phyloP scores from a whole-genome alignment of 2,888 invertebrate species.

The Buathra laborator region DNA sequence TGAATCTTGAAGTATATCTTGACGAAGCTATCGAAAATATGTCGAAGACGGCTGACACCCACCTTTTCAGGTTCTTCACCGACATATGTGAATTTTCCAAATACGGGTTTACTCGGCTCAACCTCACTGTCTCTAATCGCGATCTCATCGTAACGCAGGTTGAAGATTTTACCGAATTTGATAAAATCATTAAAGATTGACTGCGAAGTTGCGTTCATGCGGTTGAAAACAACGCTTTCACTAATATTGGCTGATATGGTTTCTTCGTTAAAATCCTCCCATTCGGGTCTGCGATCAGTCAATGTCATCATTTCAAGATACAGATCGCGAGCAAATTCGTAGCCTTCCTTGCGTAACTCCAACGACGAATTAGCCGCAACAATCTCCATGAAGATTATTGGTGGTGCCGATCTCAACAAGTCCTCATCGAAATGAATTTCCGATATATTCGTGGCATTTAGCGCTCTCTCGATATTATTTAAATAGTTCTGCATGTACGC shows the following conservation, averaged over 20 bases:
- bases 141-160: conserved; percentile 26
- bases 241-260: no score
- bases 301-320: conserved; percentile 17
- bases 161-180: neutral
- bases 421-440: neutral
- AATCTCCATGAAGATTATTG: neutral
- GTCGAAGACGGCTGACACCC: conserved; percentile 5
- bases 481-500: neutral
- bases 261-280: neutral
- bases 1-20: conserved; percentile 26
- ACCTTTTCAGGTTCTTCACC: conserved; percentile 6
- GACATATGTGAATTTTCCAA: conserved; percentile 27
- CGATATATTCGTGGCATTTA: neutral
- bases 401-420: no score
- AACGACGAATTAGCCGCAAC: neutral
- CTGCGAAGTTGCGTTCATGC: no score
- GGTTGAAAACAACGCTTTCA: no score
- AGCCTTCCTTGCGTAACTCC: conserved; percentile 10
- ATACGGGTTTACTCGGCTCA: neutral
- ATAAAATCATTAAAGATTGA: neutral
- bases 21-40: conserved; percentile 23
- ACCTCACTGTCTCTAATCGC: neutral
- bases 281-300: neutral
- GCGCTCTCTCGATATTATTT: neutral
- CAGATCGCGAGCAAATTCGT: conserved; percentile 20